Conservation (phyloP, 1,140 invertebrate species). For the Pachypeltis micranthus region DNA sequence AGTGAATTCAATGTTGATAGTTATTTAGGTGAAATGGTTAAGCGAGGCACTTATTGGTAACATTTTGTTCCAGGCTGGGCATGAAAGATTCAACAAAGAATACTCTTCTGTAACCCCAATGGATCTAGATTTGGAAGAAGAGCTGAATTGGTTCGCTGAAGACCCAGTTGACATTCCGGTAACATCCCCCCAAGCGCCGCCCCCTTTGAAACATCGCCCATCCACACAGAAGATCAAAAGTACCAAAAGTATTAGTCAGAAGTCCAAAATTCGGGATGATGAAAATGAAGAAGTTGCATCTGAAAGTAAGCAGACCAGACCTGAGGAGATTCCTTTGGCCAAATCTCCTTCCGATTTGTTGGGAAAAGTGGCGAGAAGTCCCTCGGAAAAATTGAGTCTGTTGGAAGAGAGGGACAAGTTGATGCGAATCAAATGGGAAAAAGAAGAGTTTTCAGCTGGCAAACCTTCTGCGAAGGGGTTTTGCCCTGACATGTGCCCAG, state of each 20-base stretch:
- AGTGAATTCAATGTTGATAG: too few species aligned
- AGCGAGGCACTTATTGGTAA: too few species aligned
- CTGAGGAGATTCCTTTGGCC: too few species aligned
- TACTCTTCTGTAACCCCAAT: not conserved
- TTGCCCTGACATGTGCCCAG: slow-evolving; percentile 96
- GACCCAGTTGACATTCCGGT: slow-evolving; percentile 4
- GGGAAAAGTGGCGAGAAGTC: not conserved
- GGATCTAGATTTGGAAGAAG: slow-evolving; percentile 12
- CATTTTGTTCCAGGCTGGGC: too few species aligned
- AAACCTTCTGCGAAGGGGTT: slow-evolving; percentile 42
- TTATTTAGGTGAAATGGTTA: too few species aligned
- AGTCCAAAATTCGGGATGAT: not conserved
- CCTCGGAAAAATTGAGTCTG: slow-evolving; percentile 21
- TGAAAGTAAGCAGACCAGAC: slow-evolving; percentile 7
- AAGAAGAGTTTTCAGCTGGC: slow-evolving; percentile 11
- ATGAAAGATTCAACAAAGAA: too few species aligned
- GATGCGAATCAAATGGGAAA: slow-evolving; percentile 16
- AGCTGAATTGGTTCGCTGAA: slow-evolving; percentile 19
- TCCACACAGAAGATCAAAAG: not conserved
- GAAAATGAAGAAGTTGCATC: not conserved
- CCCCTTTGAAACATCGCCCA: not conserved
- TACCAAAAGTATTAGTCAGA: not conserved
- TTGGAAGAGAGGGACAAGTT: slow-evolving; percentile 25
- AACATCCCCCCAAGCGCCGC: not conserved
- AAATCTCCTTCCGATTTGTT: slow-evolving; percentile 1